Evolutionary conservation across 2,113 vertebrate genomes (phyloP), one percentile per base, ranked within the genome.

Genomic region (Sula dactylatra): DNA sequence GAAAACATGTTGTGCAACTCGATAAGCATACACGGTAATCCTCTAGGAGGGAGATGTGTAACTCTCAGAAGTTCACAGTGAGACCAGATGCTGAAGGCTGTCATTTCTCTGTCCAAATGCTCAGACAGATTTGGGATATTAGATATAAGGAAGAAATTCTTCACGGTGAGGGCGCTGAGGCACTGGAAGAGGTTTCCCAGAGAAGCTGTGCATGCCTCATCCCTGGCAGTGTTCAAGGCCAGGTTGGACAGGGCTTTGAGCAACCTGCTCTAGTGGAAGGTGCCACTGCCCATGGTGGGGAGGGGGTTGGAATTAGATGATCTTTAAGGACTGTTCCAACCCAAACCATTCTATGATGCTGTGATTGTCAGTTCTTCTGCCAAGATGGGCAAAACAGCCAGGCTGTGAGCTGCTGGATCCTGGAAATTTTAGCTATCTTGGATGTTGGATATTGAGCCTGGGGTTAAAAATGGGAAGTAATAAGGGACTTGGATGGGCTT

Each of bases 1-100:
- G 64, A 86, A 80, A 87, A 36, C 5, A 24, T 3, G 20, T 3
- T 58, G n/a, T 59, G n/a, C 0, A 0, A 82, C 13, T 38, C 67
- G 79, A 64, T 25, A 80, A 85, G 7, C 10, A 36, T 25, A 31
- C 3, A 2, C 4, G 17, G 47, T 34, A 22, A 64, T 64, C 55
- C 78, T 44, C 79, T 65, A 31, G 74, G 47, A 82, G 87, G 55
- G 65, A 87, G 40, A 56, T 10, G 9, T 27, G 61, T 20, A 52
- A n/a, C 27, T 65, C 77, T 84, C 42, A 50, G 78, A 71, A 64
- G 44, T 34, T 52, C 49, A 44, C 67, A 29, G 49, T 32, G 29
- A 52, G 26, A 55, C 7, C 47, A 89, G 32, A 26, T 77, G 44
- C 49, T 83, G 58, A 76, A 83, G 29, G 42, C 44, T 86, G 9